Percentiles rank a stretch among this genome's conserved stretches.
Conservation (phyloP, 2,888 invertebrate genomes). For the Osmoderma eremita region DNA sequence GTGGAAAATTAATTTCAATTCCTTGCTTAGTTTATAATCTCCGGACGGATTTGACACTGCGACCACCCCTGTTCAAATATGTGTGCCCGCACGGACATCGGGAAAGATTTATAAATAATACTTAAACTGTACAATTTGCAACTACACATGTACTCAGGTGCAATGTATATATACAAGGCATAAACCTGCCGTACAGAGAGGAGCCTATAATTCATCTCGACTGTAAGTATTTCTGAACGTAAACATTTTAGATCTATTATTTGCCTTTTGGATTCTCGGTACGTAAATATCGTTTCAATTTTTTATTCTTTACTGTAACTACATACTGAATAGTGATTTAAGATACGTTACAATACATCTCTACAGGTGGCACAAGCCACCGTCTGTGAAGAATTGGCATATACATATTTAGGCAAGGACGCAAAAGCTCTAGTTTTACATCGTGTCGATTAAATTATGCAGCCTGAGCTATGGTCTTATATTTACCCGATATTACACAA, state of each 20-base stretch:
- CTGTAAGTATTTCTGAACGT: slow-evolving; percentile 1
- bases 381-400: too few species aligned
- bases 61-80: slow-evolving; percentile 28
- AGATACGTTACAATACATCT: too few species aligned
- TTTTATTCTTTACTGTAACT: too few species aligned
- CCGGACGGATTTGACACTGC: slow-evolving; percentile 18
- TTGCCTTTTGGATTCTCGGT: slow-evolving; percentile 5
- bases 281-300: too few species aligned
- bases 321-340: too few species aligned
- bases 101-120: slow-evolving; percentile 26
- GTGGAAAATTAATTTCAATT: slow-evolving; percentile 37
- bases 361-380: too few species aligned
- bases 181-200: slow-evolving; percentile 25
- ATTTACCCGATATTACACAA: too few species aligned
- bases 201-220: slow-evolving; percentile 26
- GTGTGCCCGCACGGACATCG: slow-evolving; percentile 1
- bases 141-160: background rate
- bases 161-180: background rate
- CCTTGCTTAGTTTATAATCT: slow-evolving; percentile 40
- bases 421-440: too few species aligned
- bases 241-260: slow-evolving; percentile 34
- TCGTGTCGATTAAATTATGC: too few species aligned
- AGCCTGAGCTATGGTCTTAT: too few species aligned
- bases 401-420: too few species aligned
- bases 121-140: slow-evolving; percentile 32